These are phyloP conservation scores for Antedon mediterranea DNA, from an alignment of 53 echinoderm and acorn worm genomes.

Conservation along the genomic window DNA sequence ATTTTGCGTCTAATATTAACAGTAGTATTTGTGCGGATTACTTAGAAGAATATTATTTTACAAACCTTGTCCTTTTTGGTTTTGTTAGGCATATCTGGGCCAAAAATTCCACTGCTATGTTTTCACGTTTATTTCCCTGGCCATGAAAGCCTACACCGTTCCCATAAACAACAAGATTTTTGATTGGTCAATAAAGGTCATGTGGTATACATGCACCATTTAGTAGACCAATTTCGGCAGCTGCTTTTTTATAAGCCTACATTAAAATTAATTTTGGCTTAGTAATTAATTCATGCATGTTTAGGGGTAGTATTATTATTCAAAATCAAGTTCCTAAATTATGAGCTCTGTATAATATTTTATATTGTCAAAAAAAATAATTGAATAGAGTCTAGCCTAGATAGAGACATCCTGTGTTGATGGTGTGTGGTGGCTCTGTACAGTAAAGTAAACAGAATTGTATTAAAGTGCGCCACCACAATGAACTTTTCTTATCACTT, in stretches of 20 bases:
- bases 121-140: constrained; percentile 1
- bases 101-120: constrained; percentile 11
- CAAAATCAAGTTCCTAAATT: background rate
- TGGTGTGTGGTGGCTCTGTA: no score
- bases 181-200: constrained; percentile 30
- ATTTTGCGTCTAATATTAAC: background rate
- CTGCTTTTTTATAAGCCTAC: no score
- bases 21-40: background rate
- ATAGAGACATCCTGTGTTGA: background rate
- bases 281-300: background rate
- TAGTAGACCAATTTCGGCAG: no score
- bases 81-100: constrained; percentile 54
- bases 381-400: no score
- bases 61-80: constrained; percentile 61
- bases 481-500: no score
- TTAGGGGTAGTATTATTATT: background rate
- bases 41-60: background rate
- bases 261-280: no score
- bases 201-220: constrained; percentile 8
- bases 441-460: no score
- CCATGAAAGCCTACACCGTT: constrained; percentile 1
- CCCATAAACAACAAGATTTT: constrained; percentile 20
- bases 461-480: no score
- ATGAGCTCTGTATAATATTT: background rate
- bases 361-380: background rate